Base-by-base conservation (phyloP, 1,140 invertebrate genomes). In the Drosophila willistoni region DNA sequence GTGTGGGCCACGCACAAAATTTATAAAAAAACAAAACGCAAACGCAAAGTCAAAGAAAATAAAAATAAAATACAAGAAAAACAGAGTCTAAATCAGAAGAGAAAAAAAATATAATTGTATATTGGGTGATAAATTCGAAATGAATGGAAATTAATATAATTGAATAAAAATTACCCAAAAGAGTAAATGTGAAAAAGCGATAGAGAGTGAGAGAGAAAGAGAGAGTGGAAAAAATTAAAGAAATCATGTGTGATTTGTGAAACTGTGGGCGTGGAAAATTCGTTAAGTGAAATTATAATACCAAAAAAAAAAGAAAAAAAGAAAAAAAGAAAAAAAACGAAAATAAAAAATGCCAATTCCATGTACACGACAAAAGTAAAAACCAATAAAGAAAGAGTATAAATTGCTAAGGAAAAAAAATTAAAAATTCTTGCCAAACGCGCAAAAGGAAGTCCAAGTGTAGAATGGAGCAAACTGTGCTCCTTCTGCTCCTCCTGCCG, bases 1-100 rank as follows among this genome's bases (percentile, higher is more conserved):
- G 90, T 91, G 77, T 90, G 73, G 67, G 70, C 72, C 77, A 80
- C 80, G 86, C 79, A 70, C 72, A 73, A 82, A 63, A 71, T 68
- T 71, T 66, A 41, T 19, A 55, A 64, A 59, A 63, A 55, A 60
- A 64, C 56, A 63, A 71, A 55, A 60, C 72, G 72, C 66, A 68
- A 63, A 64, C 62, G 57, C 64, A 64, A 71, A 71, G 60, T 61
- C 47, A 64, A 51, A 65, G 22, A 67, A 34, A 19, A 22, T 22
- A 22, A 25, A 47, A 70, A 63, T 14, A 64, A 42, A 41, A 5
- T 64, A 14, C 36, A 64, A 83, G 36, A 54, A 64, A 65, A 54
- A 77, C 12, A 22, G 13, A 62, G 57, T n/a, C 39, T n/a, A 64
- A 59, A 68, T 70, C 41, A 70, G 62, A 77, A 25, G 3, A 25